Conservation (phyloP, 1,140 invertebrate genomes). For the Platyscapa corneri region DNA sequence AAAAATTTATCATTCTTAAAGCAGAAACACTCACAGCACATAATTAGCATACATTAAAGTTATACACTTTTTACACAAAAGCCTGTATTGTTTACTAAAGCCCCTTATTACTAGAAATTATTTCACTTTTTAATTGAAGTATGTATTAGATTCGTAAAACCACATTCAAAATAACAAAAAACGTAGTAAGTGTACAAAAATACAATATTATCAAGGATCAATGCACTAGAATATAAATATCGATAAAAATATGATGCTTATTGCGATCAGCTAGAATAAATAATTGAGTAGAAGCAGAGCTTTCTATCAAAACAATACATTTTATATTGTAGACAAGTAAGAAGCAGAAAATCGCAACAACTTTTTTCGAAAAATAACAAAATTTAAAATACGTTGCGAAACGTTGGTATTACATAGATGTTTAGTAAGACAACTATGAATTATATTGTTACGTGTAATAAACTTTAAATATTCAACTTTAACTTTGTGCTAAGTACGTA, state of each 20-base stretch:
- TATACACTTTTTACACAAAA: not conserved
- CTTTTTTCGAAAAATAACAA: not conserved
- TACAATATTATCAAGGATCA: not conserved
- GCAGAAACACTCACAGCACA: not conserved
- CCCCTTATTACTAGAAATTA: not conserved
- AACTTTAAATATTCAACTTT: not conserved
- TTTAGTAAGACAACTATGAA: not conserved
- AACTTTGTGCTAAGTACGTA: not conserved
- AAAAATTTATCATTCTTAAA: slow-evolving; percentile 19
- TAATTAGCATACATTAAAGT: slow-evolving; percentile 14
- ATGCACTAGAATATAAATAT: not conserved
- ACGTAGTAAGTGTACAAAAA: not conserved
- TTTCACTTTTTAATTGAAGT: not conserved
- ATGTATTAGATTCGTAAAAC: not conserved
- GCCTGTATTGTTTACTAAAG: not conserved
- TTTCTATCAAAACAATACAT: not conserved
- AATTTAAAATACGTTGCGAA: not conserved
- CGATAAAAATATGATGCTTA: not conserved
- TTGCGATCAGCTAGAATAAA: not conserved
- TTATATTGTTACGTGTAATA: not conserved
- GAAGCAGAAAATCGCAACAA: not conserved
- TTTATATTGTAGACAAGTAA: not conserved
- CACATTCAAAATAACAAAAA: not conserved
- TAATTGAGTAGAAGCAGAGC: not conserved
- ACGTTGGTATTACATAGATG: not conserved